Evolutionary conservation across 2,113 vertebrate genomes (phyloP).

Genomic region (Callospermophilus lateralis): DNA sequence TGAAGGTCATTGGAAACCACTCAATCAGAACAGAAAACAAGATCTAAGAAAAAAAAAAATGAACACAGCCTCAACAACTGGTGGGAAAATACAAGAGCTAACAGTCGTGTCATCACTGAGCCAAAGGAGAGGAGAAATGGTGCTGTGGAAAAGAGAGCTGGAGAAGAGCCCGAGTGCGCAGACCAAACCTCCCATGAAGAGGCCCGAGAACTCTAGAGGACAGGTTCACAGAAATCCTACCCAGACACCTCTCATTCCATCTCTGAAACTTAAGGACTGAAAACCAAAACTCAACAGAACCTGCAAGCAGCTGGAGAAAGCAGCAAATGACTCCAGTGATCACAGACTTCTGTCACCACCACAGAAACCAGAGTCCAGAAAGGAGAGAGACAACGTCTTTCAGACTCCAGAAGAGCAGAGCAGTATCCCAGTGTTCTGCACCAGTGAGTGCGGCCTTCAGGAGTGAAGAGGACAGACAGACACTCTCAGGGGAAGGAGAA

Average conservation of each 20-base stretch:
- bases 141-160: not conserved
- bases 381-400: not conserved
- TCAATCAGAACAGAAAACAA: not conserved
- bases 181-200: conserved; percentile 31
- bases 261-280: not conserved
- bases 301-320: not conserved
- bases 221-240: conserved; percentile 27
- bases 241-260: not conserved
- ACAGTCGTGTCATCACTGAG: not conserved
- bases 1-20: not conserved
- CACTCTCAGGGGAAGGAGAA: not conserved
- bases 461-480: not conserved
- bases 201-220: not conserved
- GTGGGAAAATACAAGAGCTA: not conserved
- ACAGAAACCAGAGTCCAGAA: conserved; percentile 40
- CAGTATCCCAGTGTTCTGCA: not conserved
- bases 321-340: not conserved
- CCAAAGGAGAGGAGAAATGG: not conserved
- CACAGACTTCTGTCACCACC: not conserved
- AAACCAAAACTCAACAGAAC: conserved; percentile 11
- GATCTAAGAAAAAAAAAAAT: not conserved
- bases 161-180: not conserved
- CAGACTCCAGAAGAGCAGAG: not conserved
- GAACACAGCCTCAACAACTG: not conserved
- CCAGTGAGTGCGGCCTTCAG: not conserved